Conservation (phyloP, 2,888 invertebrate genomes). For the Parnassius glacialis region DNA sequence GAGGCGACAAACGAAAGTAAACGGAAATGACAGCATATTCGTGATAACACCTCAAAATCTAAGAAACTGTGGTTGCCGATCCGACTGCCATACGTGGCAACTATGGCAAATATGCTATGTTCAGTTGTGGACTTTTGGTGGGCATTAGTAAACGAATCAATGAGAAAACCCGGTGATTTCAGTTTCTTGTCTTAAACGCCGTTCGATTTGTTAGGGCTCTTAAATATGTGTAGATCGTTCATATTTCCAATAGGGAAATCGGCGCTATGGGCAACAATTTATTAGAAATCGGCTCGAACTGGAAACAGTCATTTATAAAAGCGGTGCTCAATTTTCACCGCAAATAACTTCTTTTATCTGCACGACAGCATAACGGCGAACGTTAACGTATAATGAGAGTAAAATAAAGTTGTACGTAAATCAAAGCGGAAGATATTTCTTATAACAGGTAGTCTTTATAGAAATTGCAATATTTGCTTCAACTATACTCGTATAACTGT, state of each 20-base stretch:
- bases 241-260: conserved; percentile 39
- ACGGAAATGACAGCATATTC: too few relatives aligned
- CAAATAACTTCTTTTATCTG: conserved; percentile 43
- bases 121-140: too few relatives aligned
- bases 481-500: not conserved
- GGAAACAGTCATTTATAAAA: conserved; percentile 36
- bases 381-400: conserved; percentile 19
- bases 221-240: conserved; percentile 1
- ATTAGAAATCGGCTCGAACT: conserved; percentile 52
- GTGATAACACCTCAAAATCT: too few relatives aligned
- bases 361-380: conserved; percentile 32
- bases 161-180: not conserved
- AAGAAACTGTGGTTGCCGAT: too few relatives aligned
- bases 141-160: too few relatives aligned
- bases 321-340: conserved; percentile 49
- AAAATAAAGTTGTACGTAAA: conserved; percentile 19
- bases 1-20: too few relatives aligned
- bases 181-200: conserved; percentile 5
- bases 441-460: conserved; percentile 10
- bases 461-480: conserved; percentile 15
- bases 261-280: conserved; percentile 49
- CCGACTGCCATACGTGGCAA: too few relatives aligned
- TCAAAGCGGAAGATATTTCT: conserved; percentile 19
- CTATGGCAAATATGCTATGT: too few relatives aligned
- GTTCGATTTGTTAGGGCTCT: conserved; percentile 13